A percentile compares a stretch with the other conserved stretches of the same genome.
Conservation (phyloP, 2,888 invertebrate genomes). For the Fragum fragum region DNA sequence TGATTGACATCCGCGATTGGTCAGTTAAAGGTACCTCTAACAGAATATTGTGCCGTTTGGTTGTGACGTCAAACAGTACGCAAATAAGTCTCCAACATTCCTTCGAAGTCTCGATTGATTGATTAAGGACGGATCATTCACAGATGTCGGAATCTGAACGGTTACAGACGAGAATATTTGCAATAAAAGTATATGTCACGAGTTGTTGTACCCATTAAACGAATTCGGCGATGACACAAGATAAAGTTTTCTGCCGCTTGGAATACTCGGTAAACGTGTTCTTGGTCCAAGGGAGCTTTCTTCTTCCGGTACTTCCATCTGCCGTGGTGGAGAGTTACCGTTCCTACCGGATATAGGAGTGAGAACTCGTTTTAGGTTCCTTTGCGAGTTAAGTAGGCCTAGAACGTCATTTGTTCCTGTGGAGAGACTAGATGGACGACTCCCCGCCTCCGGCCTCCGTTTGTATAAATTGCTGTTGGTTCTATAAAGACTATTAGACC, state of each 20-base stretch:
- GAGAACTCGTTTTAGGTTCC: constrained; percentile 60
- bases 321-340: constrained; percentile 35
- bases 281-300: constrained; percentile 46
- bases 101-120: too few species aligned
- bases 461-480: constrained; percentile 61
- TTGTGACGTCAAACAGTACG: too few species aligned
- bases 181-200: not conserved
- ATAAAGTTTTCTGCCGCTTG: constrained; percentile 74
- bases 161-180: too few species aligned
- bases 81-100: too few species aligned
- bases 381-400: constrained; percentile 43
- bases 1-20: too few species aligned
- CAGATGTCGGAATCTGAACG: too few species aligned
- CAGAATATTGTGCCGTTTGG: too few species aligned
- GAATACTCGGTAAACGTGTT: constrained; percentile 76
- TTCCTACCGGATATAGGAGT: constrained; percentile 68
- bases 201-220: constrained; percentile 31
- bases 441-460: constrained; percentile 51
- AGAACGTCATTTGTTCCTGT: constrained; percentile 43
- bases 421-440: constrained; percentile 45
- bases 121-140: too few species aligned
- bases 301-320: constrained; percentile 54
- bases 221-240: constrained; percentile 58
- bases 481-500: constrained; percentile 59
- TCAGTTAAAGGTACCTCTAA: too few species aligned